phyloP scores from a whole-genome alignment of 1,140 invertebrate species.

The Lucilia sericata region DNA sequence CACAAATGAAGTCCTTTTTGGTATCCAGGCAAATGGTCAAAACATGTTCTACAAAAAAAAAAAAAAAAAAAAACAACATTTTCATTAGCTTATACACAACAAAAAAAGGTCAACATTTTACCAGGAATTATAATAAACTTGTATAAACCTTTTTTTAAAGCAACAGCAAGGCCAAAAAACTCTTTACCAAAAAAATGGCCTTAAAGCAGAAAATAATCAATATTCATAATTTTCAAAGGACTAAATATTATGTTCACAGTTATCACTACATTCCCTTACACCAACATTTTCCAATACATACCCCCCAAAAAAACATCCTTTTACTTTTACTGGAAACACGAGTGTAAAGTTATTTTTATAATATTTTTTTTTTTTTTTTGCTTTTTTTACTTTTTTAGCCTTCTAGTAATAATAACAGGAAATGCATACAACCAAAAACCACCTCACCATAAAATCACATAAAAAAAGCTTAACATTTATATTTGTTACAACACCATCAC shows the following conservation, averaged over 20 bases:
- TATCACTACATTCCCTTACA: neutral
- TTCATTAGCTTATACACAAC: too few species aligned
- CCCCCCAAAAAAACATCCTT: too few species aligned
- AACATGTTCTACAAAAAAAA: too few species aligned
- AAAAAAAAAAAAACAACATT: too few species aligned
- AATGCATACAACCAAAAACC: neutral
- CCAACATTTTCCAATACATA: too few species aligned
- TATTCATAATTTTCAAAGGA: constrained; percentile 18
- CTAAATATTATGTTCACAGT: neutral
- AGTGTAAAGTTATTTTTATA: constrained; percentile 2
- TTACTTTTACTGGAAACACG: neutral
- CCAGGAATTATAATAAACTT: too few species aligned
- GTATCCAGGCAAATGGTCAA: neutral
- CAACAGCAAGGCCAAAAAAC: neutral
- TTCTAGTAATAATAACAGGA: neutral
- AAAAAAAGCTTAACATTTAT: neutral
- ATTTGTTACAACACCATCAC: constrained; percentile 8
- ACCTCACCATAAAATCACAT: neutral
- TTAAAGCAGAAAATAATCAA: constrained; percentile 1
- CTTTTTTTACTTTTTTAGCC: neutral
- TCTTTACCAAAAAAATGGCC: neutral
- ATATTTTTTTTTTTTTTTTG: too few species aligned
- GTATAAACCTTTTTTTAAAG: neutral
- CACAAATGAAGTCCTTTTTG: neutral
- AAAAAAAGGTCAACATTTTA: too few species aligned